Conservation (phyloP, 2,888 invertebrate species). For the Pseudococcus longispinus region DNA sequence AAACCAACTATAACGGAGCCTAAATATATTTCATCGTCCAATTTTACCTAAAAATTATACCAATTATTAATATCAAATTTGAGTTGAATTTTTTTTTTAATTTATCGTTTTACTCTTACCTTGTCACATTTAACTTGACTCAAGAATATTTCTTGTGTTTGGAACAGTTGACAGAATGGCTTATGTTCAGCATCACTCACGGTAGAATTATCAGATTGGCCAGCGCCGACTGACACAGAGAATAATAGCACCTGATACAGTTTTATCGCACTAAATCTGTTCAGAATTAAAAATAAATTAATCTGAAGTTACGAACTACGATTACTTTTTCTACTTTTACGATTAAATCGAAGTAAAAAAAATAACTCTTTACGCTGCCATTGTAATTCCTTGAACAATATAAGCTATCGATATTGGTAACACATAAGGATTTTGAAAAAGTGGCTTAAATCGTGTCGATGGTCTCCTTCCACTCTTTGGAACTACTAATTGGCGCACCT, state of each 20-base stretch:
- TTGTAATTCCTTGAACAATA: slow-evolving; percentile 24
- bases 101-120: not conserved
- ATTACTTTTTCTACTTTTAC: no score
- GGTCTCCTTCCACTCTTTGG: not conserved
- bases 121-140: not conserved
- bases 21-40: slow-evolving; percentile 18
- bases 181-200: not conserved
- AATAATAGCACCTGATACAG: not conserved
- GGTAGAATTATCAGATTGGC: not conserved
- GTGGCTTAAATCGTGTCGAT: slow-evolving; percentile 17
- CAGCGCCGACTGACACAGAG: not conserved
- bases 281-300: not conserved
- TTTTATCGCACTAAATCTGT: slow-evolving; percentile 3
- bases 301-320: not conserved
- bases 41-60: not conserved
- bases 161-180: not conserved
- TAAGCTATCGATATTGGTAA: slow-evolving; percentile 27
- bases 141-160: not conserved
- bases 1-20: slow-evolving; percentile 40
- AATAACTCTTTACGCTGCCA: slow-evolving; percentile 54
- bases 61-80: not conserved
- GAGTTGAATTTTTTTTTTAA: not conserved
- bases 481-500: not conserved
- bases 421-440: slow-evolving; percentile 11
- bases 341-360: not conserved